These are phyloP conservation scores for Eufriesea mexicana DNA, from an alignment of 1,140 invertebrate species.

Conservation along the genomic window DNA sequence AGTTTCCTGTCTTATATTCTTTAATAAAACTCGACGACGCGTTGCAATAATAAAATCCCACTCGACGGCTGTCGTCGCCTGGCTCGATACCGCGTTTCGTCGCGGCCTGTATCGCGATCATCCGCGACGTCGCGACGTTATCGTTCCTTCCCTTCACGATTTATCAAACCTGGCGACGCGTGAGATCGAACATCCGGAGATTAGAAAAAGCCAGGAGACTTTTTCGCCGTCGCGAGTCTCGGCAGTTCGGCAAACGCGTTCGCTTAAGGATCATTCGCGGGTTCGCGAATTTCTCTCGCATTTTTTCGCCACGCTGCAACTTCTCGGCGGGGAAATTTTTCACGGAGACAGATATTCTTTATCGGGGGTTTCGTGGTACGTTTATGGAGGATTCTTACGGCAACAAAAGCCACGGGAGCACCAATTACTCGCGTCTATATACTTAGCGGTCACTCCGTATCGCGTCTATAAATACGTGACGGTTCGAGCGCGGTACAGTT, in stretches of 20 bases:
- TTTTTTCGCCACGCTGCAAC: too few species aligned
- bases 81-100: not conserved
- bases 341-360: too few species aligned
- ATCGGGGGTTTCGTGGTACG: too few species aligned
- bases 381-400: too few species aligned
- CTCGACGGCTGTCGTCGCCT: not conserved
- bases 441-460: not conserved
- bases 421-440: not conserved
- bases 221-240: too few species aligned
- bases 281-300: not conserved
- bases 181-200: not conserved
- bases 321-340: too few species aligned
- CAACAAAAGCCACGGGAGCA: not conserved
- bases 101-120: not conserved
- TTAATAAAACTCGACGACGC: constrained; percentile 53
- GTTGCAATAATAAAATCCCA: constrained; percentile 52
- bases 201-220: too few species aligned
- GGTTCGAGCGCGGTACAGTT: not conserved
- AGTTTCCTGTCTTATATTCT: constrained; percentile 49
- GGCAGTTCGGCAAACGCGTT: not conserved
- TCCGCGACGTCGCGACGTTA: not conserved
- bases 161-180: not conserved
- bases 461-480: constrained; percentile 36
- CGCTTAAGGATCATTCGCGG: not conserved
- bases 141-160: not conserved